Evolutionary conservation across 2,797 vertebrate species (phyloP).

Genomic region (Sebastiscus albofasciatus): DNA sequence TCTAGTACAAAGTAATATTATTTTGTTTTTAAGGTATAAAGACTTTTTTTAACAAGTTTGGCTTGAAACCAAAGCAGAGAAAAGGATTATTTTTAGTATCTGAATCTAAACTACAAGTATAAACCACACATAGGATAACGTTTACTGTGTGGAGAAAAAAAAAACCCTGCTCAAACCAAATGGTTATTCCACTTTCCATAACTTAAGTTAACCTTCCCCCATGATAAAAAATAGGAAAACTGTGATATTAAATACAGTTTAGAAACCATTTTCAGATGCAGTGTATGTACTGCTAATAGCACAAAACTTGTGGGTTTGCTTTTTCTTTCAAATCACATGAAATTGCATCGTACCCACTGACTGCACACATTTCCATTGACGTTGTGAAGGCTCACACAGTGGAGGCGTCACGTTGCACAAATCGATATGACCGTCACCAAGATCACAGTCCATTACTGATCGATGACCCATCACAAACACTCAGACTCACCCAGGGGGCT

Average conservation of each 20-base stretch:
- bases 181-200: background rate
- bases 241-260: background rate
- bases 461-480: constrained; percentile 25
- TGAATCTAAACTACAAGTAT: background rate
- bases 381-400: background rate
- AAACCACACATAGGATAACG: background rate
- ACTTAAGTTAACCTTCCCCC: background rate
- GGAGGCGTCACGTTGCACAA: constrained; percentile 15
- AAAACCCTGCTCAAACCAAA: background rate
- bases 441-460: constrained; percentile 34
- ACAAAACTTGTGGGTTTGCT: background rate
- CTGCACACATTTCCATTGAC: background rate
- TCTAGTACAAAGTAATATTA: background rate
- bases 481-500: constrained; percentile 6
- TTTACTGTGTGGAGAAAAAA: background rate
- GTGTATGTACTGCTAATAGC: background rate
- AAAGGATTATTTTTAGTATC: background rate
- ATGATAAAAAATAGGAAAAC: background rate
- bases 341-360: no score
- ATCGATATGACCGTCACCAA: constrained; percentile 29
- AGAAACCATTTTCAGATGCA: background rate
- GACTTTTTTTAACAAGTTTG: background rate
- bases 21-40: background rate
- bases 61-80: background rate
- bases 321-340: background rate